Conservation (phyloP, 2,113 vertebrate genomes). For the Coreoperca whiteheadi region DNA sequence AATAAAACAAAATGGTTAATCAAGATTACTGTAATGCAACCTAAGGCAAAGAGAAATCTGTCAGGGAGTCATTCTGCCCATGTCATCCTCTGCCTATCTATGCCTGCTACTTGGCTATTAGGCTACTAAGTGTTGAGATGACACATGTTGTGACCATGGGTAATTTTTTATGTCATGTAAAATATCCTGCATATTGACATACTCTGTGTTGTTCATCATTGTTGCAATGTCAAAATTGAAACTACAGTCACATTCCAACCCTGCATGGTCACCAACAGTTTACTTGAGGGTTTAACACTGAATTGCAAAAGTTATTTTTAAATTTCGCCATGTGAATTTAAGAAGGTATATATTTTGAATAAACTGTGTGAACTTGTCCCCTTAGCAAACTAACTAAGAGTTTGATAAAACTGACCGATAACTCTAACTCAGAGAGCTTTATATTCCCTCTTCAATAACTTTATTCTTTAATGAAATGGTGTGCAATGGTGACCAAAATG, state of each 20-base stretch:
- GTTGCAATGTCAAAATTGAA: not conserved
- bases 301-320: not conserved
- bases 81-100: not conserved
- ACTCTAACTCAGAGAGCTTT: not conserved
- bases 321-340: not conserved
- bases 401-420: too few relatives aligned
- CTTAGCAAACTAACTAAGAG: not conserved
- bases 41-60: not conserved
- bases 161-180: not conserved
- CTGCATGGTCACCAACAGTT: not conserved
- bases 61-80: not conserved
- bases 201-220: not conserved
- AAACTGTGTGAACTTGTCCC: too few relatives aligned
- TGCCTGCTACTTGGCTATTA: not conserved
- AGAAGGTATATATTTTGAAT: not conserved
- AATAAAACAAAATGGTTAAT: constrained; percentile 27
- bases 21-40: constrained; percentile 4
- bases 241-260: not conserved
- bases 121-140: not conserved
- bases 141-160: not conserved
- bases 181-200: not conserved
- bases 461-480: not conserved
- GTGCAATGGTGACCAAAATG: not conserved
- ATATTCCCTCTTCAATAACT: not conserved
- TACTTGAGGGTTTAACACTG: not conserved